Conservation (phyloP, 2,888 invertebrate species). For the Euplexia lucipara region DNA sequence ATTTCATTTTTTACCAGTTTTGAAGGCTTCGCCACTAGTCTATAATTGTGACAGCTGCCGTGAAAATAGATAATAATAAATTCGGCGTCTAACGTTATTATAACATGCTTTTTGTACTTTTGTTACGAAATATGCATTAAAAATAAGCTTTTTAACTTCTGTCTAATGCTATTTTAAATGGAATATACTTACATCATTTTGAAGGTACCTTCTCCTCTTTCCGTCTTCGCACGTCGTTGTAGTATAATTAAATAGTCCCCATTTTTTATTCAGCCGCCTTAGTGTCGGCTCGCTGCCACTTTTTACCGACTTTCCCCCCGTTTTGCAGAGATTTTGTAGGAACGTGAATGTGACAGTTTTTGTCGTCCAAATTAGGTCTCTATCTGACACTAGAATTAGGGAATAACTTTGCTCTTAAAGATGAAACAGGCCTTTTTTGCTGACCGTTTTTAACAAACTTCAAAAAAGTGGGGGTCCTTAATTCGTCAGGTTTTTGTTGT, state of each 20-base stretch:
- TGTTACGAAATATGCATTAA: too few species aligned
- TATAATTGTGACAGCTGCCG: too few species aligned
- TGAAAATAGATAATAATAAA: too few species aligned
- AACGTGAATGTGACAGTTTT: constrained; percentile 33
- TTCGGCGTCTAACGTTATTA: too few species aligned
- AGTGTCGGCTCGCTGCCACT: constrained; percentile 43
- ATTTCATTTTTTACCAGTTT: too few species aligned
- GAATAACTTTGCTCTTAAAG: constrained; percentile 5
- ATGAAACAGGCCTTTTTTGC: not conserved
- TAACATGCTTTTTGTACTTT: too few species aligned
- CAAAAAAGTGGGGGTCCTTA: too few species aligned
- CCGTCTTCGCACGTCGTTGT: constrained; percentile 27
- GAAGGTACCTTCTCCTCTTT: constrained; percentile 36
- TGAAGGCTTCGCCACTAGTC: too few species aligned
- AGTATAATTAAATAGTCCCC: constrained; percentile 66
- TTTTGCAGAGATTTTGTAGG: constrained; percentile 38
- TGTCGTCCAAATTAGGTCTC: constrained; percentile 57
- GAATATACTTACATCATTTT: too few species aligned
- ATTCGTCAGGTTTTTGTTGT: too few species aligned
- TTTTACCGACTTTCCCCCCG: constrained; percentile 40
- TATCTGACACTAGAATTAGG: constrained; percentile 1
- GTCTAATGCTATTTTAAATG: too few species aligned
- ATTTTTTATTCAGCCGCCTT: constrained; percentile 61
- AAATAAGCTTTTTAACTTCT: too few species aligned
- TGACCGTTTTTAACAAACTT: not conserved